Conservation (phyloP, 2,113 vertebrate genomes). For the Charina bottae region DNA sequence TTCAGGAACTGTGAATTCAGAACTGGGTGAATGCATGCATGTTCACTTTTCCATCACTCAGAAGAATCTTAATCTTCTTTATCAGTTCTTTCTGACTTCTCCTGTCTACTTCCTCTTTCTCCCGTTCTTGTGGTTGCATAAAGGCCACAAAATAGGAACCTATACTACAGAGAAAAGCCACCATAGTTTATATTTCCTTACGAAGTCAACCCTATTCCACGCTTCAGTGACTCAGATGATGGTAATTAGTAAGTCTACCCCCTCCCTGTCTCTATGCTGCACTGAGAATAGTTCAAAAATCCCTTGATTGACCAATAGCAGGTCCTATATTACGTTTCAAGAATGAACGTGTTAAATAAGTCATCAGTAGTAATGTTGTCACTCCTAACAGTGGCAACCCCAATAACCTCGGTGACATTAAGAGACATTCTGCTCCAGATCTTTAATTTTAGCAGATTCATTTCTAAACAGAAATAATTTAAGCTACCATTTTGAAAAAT, state of each 20-base stretch:
- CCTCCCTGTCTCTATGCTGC: too few species aligned
- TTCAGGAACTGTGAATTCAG: neutral
- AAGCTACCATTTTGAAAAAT: neutral
- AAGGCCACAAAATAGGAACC: slow-evolving; percentile 23
- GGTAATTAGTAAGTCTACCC: neutral
- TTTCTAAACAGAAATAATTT: neutral
- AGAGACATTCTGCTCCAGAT: neutral
- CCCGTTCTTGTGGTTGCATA: rapidly evolving
- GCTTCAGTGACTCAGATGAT: neutral
- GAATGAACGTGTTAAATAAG: neutral
- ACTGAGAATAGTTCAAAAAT: neutral
- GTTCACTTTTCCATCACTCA: neutral
- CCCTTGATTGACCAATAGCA: neutral
- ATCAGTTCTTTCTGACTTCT: slow-evolving; percentile 6
- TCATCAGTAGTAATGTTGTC: neutral
- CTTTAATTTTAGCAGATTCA: neutral
- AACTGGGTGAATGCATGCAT: neutral
- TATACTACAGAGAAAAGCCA: rapidly evolving
- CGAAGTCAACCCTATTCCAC: neutral
- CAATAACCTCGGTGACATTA: slow-evolving; percentile 3
- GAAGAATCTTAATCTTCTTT: neutral
- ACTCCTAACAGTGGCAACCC: neutral
- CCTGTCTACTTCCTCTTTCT: neutral
- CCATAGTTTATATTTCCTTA: neutral
- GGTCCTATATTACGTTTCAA: neutral